Conservation (phyloP, 2,888 invertebrate species). For the Chesias legatella region DNA sequence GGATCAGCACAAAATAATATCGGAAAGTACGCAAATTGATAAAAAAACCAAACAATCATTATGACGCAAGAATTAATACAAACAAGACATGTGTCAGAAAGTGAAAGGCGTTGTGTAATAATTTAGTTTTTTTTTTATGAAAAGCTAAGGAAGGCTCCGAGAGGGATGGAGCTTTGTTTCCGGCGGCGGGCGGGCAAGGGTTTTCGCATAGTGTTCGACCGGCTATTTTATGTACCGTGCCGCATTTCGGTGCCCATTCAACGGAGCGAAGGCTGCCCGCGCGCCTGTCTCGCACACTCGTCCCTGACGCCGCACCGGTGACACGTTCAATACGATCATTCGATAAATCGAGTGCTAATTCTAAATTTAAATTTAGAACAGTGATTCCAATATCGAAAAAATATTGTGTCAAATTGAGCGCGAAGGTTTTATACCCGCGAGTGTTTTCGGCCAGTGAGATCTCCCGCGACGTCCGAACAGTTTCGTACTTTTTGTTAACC, state of each 20-base stretch:
- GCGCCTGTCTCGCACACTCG: conserved; percentile 71
- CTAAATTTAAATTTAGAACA: conserved; percentile 29
- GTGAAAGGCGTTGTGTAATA: conserved; percentile 11
- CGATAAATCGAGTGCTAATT: conserved; percentile 48
- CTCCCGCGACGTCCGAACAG: conserved; percentile 23
- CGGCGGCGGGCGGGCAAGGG: conserved; percentile 68
- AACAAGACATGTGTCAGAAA: conserved; percentile 6
- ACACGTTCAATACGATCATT: conserved; percentile 49
- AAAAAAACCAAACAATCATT: conserved; percentile 21
- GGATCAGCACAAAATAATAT: neutral
- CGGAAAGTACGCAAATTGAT: conserved; percentile 17
- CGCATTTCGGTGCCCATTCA: conserved; percentile 80
- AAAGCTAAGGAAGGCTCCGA: conserved; percentile 50
- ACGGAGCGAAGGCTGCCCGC: conserved; percentile 74
- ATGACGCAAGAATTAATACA: conserved; percentile 21
- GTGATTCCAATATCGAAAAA: conserved; percentile 31
- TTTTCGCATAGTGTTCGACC: conserved; percentile 76
- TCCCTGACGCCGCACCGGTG: conserved; percentile 59
- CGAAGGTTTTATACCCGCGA: conserved; percentile 34
- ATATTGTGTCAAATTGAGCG: conserved; percentile 30
- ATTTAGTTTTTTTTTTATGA: conserved; percentile 13
- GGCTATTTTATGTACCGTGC: conserved; percentile 78
- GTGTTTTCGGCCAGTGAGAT: conserved; percentile 54
- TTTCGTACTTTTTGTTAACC: conserved; percentile 43
- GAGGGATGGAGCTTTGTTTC: conserved; percentile 58